Evolutionary conservation across 1,140 invertebrate genomes (phyloP), one percentile per base, ranked within the genome.

Genomic region (Trachymyrmex septentrionalis): DNA sequence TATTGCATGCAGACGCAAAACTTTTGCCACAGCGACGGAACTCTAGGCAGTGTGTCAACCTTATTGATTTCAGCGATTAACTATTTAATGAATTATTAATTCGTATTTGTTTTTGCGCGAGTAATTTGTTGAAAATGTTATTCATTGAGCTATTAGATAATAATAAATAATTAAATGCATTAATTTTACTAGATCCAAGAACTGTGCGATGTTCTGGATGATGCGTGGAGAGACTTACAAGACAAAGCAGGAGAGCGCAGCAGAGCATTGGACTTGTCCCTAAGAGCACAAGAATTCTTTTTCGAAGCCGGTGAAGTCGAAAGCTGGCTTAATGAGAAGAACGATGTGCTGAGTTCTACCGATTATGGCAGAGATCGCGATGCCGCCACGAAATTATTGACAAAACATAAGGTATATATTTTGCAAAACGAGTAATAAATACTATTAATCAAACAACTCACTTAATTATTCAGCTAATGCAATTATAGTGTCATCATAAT

Each of bases 291-390:
- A 95, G 98, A 98, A 96, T 98, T 98, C 95, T 97, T 98, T 94
- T 98, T 97, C 92, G 98, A 99, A 94, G 97, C 98, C 7, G 97
- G 97, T 85, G 99, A 99, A 96, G 97, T 99, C 87, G 99, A 99
- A 95, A 97, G 97, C 69, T 99, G 99, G 99, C 96, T 99, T 71
- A 97, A 97, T 57, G 98, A 99, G 95, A 98, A 98, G 93, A 97
- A 97, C 69, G 97, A 98, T 82, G 96, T 98, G 30, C 94, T 99
- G 9, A 96, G 96, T 61, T 98, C 97, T 30, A 97, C 97, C 6
- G 98, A 99, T 93, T 98, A 97, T 90, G 98, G 98, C 24, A 96
- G 98, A 53, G 98, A 99, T 95, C 96, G 98, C 66, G 98, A 98
- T 93, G 97, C 98, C 16, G 98, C 98, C 57, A 98, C 98, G 19